Evolutionary conservation across 2,797 vertebrate genomes (phyloP), one percentile per base, ranked within the genome.

Genomic region (Spinibarbus caldwelli): DNA sequence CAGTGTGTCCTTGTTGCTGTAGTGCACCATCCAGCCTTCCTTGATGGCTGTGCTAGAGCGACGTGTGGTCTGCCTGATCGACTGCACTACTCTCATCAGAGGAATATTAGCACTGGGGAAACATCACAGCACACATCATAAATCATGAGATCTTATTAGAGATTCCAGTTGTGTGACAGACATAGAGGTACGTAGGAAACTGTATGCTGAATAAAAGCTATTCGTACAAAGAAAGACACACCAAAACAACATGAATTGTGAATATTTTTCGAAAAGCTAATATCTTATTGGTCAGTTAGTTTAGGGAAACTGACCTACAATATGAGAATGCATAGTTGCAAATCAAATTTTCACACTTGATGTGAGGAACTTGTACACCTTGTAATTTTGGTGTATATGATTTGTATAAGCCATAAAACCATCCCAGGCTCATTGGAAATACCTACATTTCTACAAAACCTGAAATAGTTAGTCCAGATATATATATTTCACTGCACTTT

Each of bases 21-120:
- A 98, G 92, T 98, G 97, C 88, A 98, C 97, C 94, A 98, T 94
- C 97, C 97, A 98, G 43, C 97, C 97, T 91, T 98, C 97, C 45
- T 97, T 97, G 84, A 98, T 94, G 0, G 97, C 92, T 0, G 95
- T 97, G 88, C 97, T 97, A 67, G 97, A 97, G n/a, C 96, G 96
- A 2, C 97, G 95, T 0, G 96, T 97, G 0, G 97, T 98, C 90
- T 98, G 97, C 45, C 97, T 93, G 86, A 98, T 94, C 0, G 97
- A 98, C 92, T 98, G 97, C 3, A 98, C 97, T 83, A 98, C 97
- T 83, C 97, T 95, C 97, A 98, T 98, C 45, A 98, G 91, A 0
- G 97, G 97, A 85, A 98, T 98, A 90, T 97, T 93, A 86, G 95
- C 94, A 88, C 97, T 97, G 73, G 3, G 68, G 64, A 82, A 29